Conservation (phyloP, 1,140 invertebrate genomes). For the Halictus rubicundus region DNA sequence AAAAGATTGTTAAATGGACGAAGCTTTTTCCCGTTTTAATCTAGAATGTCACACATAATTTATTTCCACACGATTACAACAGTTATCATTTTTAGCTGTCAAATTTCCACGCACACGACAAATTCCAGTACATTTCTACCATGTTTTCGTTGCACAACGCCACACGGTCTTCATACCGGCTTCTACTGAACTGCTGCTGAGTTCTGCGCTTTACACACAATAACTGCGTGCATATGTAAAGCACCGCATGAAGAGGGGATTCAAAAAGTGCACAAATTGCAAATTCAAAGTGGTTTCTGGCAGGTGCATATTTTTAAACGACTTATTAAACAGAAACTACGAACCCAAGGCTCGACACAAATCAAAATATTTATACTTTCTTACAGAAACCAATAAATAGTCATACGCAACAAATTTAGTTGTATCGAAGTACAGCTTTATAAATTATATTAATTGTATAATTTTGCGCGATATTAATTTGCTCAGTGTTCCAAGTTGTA, state of each 20-base stretch:
- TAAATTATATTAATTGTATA: not conserved
- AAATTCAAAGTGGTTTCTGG: not conserved
- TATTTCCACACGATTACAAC: constrained; percentile 56
- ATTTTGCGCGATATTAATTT: not conserved
- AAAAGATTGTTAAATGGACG: not conserved
- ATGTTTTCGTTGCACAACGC: constrained; percentile 33
- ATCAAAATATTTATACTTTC: not conserved
- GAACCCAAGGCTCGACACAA: no score
- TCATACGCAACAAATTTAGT: not conserved
- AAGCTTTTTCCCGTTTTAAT: constrained; percentile 13
- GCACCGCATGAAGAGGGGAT: not conserved
- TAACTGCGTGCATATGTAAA: not conserved
- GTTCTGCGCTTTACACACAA: not conserved
- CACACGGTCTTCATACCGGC: constrained; percentile 21
- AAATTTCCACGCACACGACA: constrained; percentile 10
- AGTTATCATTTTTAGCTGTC: constrained; percentile 13
- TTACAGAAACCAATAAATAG: not conserved
- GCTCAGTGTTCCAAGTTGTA: not conserved
- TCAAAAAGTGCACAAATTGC: constrained; percentile 16
- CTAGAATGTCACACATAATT: constrained; percentile 21
- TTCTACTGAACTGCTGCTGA: constrained; percentile 15
- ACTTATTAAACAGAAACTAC: not conserved
- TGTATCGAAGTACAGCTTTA: not conserved
- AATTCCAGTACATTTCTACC: constrained; percentile 15
- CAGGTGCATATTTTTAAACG: not conserved